Base-by-base conservation (phyloP, 2,797 vertebrate genomes). In the Microctenopoma stevenorrisi region DNA sequence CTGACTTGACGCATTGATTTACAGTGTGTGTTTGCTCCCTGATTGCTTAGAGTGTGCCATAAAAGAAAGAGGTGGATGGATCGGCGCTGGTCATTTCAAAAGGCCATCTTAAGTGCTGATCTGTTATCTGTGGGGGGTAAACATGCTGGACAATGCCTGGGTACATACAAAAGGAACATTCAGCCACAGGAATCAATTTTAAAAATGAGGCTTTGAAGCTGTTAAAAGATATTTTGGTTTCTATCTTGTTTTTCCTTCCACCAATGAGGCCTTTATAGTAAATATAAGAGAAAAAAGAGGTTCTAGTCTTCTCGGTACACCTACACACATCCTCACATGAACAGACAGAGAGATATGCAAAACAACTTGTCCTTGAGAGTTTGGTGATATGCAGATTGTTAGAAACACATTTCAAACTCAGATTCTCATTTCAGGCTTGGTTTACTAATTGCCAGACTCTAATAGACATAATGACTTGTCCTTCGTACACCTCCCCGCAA, bases 61-160 rank as follows among this genome's bases (percentile, higher is more conserved):
- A 86, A 89, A 85, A 83, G 64, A 83, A 57, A 76, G 56, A 61
- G 56, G 37, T 68, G 66, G 68, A 75, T 87, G 83, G 87, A 89
- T 81, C 81, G 82, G 66, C 77, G 67, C 49, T 66, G 74, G 64
- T 57, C 61, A 52, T 86, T 88, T 87, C 79, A 83, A 85, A 89
- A 78, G 69, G 85, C 75, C 56, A 62, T 76, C 74, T 81, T 89
- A 86, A 90, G 82, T 89, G 86, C 72, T 72, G 76, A 72, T 82
- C 56, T 25, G 58, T 76, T 87, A 86, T 90, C 82, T 75, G 62
- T 65, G 63, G 7, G 49, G 22, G 62, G 86, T 78, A 91, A 89
- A 90, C 82, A 90, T 47, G 56, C 13, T 7, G 30, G 68, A 87
- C 87, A 85, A 84, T 77, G 78, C 13, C 62, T 22, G 46, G 69